Conservation (phyloP, 2,113 vertebrate genomes). For the crab-eating macaque (Macaca fascicularis) region T2T-MFA8v1.1 NC_088378.1:106214501-106215000, state of each 20-base stretch:
- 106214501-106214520: conserved; percentile 14
- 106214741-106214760: not conserved
- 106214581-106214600: conserved; percentile 65
- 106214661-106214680: conserved; percentile 62
- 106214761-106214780: not conserved
- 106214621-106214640: not conserved
- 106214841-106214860: not conserved
- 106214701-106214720: conserved; percentile 52
- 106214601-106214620: conserved; percentile 37
- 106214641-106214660: not conserved
- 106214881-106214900: not conserved
- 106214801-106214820: conserved; percentile 32
- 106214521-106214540: not conserved
- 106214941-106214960: conserved; percentile 44
- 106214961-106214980: conserved; percentile 32
- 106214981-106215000: conserved; percentile 5
- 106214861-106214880: not conserved
- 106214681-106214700: conserved; percentile 48
- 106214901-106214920: not conserved
- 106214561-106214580: conserved; percentile 66
- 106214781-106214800: not conserved
- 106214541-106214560: conserved; percentile 65
- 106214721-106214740: not conserved
- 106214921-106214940: conserved; percentile 21
- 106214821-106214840: conserved; percentile 22